Conservation (phyloP, 1,140 invertebrate species). For the Gryon sp. region DNA sequence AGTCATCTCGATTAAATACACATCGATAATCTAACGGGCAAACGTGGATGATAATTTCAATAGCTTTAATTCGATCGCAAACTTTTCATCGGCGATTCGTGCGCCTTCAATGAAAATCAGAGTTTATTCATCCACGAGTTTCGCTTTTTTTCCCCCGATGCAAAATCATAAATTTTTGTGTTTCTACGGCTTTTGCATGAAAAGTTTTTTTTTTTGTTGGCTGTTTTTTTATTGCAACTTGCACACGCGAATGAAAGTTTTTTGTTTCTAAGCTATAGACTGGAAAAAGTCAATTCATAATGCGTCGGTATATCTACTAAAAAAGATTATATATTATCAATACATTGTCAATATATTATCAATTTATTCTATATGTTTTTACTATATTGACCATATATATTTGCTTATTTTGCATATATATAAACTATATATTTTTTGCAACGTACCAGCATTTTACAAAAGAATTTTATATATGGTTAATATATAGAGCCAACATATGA, state of each 20-base stretch:
- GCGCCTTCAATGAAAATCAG: conserved; percentile 9
- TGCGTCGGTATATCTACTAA: not conserved
- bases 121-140: conserved; percentile 16
- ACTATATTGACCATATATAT: too few relatives aligned
- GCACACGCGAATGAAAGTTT: not conserved
- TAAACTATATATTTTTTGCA: too few relatives aligned
- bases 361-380: too few relatives aligned
- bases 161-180: conserved; percentile 23
- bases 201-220: conserved; percentile 25
- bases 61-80: conserved; percentile 13
- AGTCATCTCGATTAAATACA: not conserved
- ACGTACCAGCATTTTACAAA: too few relatives aligned
- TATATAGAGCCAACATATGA: too few relatives aligned
- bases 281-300: conserved; percentile 3
- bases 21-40: not conserved
- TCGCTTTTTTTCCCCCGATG: not conserved
- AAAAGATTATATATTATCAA: too few relatives aligned
- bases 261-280: conserved; percentile 17
- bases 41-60: conserved; percentile 16
- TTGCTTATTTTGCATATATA: too few relatives aligned
- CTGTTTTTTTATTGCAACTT: too few relatives aligned
- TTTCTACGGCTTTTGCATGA: conserved; percentile 15
- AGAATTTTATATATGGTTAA: too few relatives aligned
- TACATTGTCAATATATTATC: too few relatives aligned
- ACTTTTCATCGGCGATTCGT: conserved; percentile 6